Evolutionary conservation across 2,888 invertebrate genomes (phyloP), one percentile per base, ranked within the genome.

Genomic region (Phasia obesa): DNA sequence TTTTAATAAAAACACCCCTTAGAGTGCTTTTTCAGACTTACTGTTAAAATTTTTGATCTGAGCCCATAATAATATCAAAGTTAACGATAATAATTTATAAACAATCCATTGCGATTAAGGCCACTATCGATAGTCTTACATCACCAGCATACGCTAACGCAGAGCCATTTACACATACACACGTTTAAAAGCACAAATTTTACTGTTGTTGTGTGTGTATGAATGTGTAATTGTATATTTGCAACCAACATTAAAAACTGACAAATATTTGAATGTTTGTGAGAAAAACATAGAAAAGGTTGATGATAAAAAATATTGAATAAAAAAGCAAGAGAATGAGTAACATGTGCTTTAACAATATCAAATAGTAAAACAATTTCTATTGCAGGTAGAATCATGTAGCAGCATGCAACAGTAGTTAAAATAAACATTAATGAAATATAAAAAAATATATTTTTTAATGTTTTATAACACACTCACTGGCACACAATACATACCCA

Each of bases 271-370:
- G 13, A 23, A 64, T 71, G 27, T 79, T 79, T 65, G 21, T 23
- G 13, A 44, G 25, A 60, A 60, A 51, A 65, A 79, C 73, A 79
- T 60, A 44, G 51, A 79, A 79, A 67, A 79, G 73, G 79, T 79
- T 51, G 69, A 57, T 13, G 42, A 21, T 25, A 11, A 42, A 23
- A 7, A 59, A 15, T 21, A 4, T 31, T 9, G 7, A 31, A 9
- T 31, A 2, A 3, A 35, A 35, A 11, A 35, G 9, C 9, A 13
- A 35, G 21, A 55, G 31, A 51, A 38, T n/a, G 4, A 27, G 47
- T 35, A 70, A 75, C 62, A 60, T 53, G 27, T 62, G 62, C 51
- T 27, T 11, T 17, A 59, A 59, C 44, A 74, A 75, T 38, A 75
- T 38, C 65, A 67, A 67, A 75, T 49, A 65, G 19, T 38, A 59